These are phyloP conservation scores for Cyanistes caeruleus DNA, from an alignment of 2,113 vertebrate species.

Conservation along the genomic window DNA sequence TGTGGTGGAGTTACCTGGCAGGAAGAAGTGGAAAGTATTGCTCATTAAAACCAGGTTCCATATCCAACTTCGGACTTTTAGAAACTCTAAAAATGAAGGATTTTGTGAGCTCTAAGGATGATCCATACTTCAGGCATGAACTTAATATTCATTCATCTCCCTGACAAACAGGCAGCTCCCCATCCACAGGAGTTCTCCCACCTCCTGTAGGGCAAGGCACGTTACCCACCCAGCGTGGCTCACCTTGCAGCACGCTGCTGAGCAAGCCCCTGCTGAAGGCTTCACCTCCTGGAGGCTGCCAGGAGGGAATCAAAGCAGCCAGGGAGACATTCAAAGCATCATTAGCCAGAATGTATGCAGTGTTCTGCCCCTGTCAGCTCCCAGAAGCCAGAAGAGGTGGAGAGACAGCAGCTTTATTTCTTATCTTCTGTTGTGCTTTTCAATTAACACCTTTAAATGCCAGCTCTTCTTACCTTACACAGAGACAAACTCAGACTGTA, in stretches of 20 bases:
- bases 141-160: neutral
- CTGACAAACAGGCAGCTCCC: neutral
- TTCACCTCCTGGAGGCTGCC: neutral
- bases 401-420: neutral
- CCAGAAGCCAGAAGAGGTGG: neutral
- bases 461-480: neutral
- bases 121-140: neutral
- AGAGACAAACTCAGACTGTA: neutral
- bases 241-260: neutral
- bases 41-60: neutral
- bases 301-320: neutral
- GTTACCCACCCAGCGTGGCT: fast-evolving
- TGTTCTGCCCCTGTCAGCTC: neutral
- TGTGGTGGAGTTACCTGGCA: neutral
- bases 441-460: neutral
- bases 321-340: neutral
- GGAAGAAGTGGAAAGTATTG: neutral
- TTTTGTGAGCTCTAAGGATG: neutral
- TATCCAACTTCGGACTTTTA: neutral
- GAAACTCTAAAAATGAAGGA: neutral
- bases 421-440: neutral
- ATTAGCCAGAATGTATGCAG: neutral
- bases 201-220: neutral
- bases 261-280: neutral
- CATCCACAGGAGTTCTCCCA: neutral